Percentiles rank a stretch among this genome's conserved stretches.
Evolutionary conservation across 2,797 vertebrate genomes (phyloP).

Genomic region (Scolopax rusticola): DNA sequence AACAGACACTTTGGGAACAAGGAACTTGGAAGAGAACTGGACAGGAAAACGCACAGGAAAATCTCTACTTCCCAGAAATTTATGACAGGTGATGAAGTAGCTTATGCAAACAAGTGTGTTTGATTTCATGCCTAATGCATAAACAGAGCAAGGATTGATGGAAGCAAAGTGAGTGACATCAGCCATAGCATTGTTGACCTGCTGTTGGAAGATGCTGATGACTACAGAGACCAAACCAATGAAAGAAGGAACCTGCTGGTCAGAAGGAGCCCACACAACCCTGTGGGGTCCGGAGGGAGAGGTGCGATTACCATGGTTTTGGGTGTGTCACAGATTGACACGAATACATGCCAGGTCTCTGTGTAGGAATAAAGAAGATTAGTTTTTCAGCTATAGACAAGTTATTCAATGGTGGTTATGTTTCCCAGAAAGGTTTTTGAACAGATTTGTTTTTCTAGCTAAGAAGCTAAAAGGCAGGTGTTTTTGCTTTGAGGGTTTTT

Average conservation of each 20-base stretch:
- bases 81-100: neutral
- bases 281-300: rapidly evolving
- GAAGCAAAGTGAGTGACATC: neutral
- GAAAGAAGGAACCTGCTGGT: neutral
- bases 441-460: neutral
- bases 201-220: neutral
- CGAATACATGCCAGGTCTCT: neutral
- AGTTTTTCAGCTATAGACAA: neutral
- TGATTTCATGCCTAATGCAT: neutral
- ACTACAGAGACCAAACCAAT: neutral
- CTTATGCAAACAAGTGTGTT: neutral
- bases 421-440: neutral
- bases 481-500: neutral
- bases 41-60: neutral
- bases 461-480: neutral
- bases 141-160: neutral
- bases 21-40: neutral
- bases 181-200: rapidly evolving
- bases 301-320: neutral
- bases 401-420: neutral
- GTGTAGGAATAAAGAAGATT: neutral
- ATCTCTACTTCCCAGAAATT: neutral
- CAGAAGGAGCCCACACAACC: neutral
- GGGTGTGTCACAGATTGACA: neutral
- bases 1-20: neutral